Base-by-base conservation (phyloP, 2,113 vertebrate species). In the Gymnocephalus cernua region DNA sequence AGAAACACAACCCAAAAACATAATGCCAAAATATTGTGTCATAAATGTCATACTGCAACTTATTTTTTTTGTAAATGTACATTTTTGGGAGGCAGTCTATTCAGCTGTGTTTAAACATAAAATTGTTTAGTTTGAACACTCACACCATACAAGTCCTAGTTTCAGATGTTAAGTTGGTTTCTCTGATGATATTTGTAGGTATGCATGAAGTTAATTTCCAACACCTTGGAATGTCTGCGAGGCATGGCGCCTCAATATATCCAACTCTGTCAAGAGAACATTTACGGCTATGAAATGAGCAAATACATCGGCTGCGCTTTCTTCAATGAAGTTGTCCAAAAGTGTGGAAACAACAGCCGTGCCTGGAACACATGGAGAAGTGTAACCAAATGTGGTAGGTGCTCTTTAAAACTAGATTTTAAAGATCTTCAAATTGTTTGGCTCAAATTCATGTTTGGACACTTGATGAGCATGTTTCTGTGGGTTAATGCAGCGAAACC, bases 381-480 rank as follows among this genome's bases (percentile, higher is more conserved):
- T 3, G 0, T 74, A 9, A 89, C 85, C 21, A 1, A 3, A 1
- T 95, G 95, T 59, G 4, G 93, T 95, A 38, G 76, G 93, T 82
- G 23, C 4, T 12, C 38, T 56, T 67, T 14, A 6, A 44, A 80
- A 13, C 27, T 48, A 8, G 21, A 51, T 51, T 19, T 16, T 11
- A 23, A 32, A 50, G 12, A 14, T 38, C 23, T 47, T 15, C 4
- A 45, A 2, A 41, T 27, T 35, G 25, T n/a, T 48, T 19, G 2
- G 16, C 2, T 23, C 32, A 41, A 19, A 19, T 56, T 4, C 4
- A 41, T 16, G 9, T 29, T 76, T 63, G 7, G n/a, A 12, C 1
- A 29, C 5, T 47, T 44, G n/a, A 50, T 67, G n/a, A 25, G 7
- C 57, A 19, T 74, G 47, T 85, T 53, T 81, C 44, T 79, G 51